Base-by-base conservation (phyloP, 2,888 invertebrate genomes). In the Drosophila histrio region DNA sequence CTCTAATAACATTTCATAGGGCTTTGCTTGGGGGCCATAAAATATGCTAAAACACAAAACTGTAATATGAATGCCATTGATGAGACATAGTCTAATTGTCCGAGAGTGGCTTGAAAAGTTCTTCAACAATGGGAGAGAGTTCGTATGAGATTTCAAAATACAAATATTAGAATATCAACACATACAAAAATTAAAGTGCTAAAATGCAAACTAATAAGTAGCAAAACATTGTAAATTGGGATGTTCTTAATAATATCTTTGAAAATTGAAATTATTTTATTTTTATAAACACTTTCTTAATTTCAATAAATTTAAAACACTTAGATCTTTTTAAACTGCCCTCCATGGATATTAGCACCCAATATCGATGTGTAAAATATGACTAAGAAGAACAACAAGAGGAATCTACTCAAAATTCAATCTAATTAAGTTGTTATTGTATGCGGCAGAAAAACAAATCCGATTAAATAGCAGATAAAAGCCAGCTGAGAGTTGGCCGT, bases 351-450 rank as follows among this genome's bases (percentile, higher is more conserved):
- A 62, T 53, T 24, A 26, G 47, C 54, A 50, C 22, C 38, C 65
- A 68, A 28, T 67, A 75, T 64, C 66, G 46, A 68, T 82, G 67
- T 62, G 61, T 87, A 73, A 88, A 77, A 77, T 80, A 88, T 70
- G 74, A 59, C 58, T 50, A 50, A 44, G 19, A 44, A 52, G 15
- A 46, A 52, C 32, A 28, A 60, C 41, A 68, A 74, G 19, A 30
- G 44, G 43, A 47, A 47, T 46, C 46, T 21, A 54, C 57, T 54
- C 52, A 63, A 73, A 71, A 82, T 63, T 69, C 75, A 86, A 89
- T 82, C 87, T 85, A 88, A 85, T 85, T 89, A 86, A 86, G 83
- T 85, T 89, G 83, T 79, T 85, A 68, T 81, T 85, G 78, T 78
- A 62, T 72, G 65, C 66, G 76, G 13, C 36, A 41, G 52, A 46